These are phyloP conservation scores for Sesia apiformis DNA, from an alignment of 2,888 invertebrate genomes.

Conservation along the genomic window DNA sequence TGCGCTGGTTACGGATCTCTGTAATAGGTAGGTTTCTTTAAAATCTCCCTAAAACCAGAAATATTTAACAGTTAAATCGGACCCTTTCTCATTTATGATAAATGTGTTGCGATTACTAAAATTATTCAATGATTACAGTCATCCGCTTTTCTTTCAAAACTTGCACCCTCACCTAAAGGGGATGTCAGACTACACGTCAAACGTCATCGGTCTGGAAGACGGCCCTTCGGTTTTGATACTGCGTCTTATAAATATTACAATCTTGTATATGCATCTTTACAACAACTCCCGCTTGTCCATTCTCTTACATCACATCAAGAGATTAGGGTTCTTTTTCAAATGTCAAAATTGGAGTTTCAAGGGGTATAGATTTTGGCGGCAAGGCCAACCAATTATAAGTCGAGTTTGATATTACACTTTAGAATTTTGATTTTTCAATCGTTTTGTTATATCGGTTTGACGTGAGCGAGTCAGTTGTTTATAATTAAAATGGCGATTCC, in stretches of 20 bases:
- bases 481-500: constrained; percentile 70
- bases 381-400: constrained; percentile 64
- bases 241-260: constrained; percentile 66
- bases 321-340: constrained; percentile 12
- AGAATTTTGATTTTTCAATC: constrained; percentile 66
- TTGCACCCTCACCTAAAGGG: constrained; percentile 22
- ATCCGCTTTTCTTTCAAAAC: neutral
- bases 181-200: constrained; percentile 69
- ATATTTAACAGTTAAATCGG: too few species aligned
- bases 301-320: constrained; percentile 10
- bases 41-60: too few species aligned
- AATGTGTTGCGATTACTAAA: too few species aligned
- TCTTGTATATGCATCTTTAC: constrained; percentile 39
- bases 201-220: constrained; percentile 71
- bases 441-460: constrained; percentile 59
- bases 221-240: constrained; percentile 67
- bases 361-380: constrained; percentile 31
- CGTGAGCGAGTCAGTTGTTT: constrained; percentile 41
- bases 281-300: constrained; percentile 10
- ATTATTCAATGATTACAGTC: neutral
- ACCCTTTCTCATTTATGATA: too few species aligned
- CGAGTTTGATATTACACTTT: constrained; percentile 65
- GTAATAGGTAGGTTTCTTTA: too few species aligned
- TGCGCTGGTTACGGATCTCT: too few species aligned
- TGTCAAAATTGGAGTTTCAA: constrained; percentile 9